These are phyloP conservation scores for Rallus crepitans DNA, from an alignment of 2,797 vertebrate species.

Conservation along the genomic window DNA sequence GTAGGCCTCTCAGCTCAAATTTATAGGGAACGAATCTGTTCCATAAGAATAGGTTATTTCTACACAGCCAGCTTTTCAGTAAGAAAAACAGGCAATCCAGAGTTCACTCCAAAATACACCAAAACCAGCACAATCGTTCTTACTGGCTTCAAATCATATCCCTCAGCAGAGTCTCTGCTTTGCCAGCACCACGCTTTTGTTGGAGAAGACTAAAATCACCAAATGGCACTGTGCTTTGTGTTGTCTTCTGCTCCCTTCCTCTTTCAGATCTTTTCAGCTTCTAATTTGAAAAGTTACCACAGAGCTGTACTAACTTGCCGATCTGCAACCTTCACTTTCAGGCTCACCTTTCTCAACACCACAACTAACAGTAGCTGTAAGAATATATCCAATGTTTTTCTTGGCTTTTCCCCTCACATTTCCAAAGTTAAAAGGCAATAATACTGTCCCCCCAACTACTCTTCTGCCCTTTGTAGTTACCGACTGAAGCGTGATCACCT, in stretches of 20 bases:
- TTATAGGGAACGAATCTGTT: not conserved
- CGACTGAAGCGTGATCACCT: not conserved
- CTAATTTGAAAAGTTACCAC: not conserved
- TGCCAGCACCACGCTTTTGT: not conserved
- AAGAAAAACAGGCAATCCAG: not conserved
- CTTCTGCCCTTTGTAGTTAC: not conserved
- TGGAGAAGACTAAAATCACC: not conserved
- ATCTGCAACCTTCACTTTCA: not conserved
- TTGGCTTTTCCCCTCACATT: not conserved
- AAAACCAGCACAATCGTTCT: not conserved
- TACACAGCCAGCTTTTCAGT: not conserved
- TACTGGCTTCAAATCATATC: not conserved
- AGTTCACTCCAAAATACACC: not conserved
- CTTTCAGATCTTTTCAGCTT: not conserved
- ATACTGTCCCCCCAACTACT: not conserved
- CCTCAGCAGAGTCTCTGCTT: not conserved
- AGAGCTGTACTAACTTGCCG: not conserved
- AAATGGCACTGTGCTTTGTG: not conserved
- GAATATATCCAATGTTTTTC: not conserved
- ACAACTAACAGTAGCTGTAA: accelerated
- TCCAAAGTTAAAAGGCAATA: not conserved
- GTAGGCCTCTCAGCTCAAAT: not conserved
- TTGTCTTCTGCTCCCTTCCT: not conserved
- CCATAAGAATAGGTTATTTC: not conserved
- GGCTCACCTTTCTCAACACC: not conserved